A percentile compares a stretch with the other conserved stretches of the same genome.
Conservation (phyloP, 2,888 invertebrate genomes). For the Zeuzera pyrina region DNA sequence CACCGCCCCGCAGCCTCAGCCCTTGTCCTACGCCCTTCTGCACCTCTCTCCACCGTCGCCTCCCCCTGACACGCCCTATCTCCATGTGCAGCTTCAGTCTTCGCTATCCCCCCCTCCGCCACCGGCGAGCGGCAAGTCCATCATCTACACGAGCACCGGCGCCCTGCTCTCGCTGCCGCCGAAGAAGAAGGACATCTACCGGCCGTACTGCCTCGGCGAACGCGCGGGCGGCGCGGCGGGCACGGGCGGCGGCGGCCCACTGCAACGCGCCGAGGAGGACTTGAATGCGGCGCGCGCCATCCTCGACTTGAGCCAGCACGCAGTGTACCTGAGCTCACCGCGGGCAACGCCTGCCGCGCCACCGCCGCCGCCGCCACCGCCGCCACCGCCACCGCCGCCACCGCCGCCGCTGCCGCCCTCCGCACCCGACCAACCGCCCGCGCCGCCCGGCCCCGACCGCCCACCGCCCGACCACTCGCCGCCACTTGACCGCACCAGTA, state of each 20-base stretch:
- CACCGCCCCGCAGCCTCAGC: slow-evolving; percentile 38
- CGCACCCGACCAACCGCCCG: slow-evolving; percentile 19
- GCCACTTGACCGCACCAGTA: slow-evolving; percentile 62
- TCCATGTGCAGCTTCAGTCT: slow-evolving; percentile 63
- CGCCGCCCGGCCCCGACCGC: slow-evolving; percentile 14
- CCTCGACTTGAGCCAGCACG: slow-evolving; percentile 89
- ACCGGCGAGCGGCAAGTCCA: slow-evolving; percentile 81
- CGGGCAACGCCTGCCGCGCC: slow-evolving; percentile 44
- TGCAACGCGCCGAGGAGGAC: slow-evolving; percentile 82
- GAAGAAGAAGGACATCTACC: slow-evolving; percentile 92
- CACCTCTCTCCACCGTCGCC: slow-evolving; percentile 54
- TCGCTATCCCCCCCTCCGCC: slow-evolving; percentile 67
- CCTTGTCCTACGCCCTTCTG: slow-evolving; percentile 64
- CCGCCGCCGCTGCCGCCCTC: slow-evolving; percentile 18
- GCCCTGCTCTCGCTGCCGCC: slow-evolving; percentile 88
- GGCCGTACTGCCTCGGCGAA: slow-evolving; percentile 87
- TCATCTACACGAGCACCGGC: slow-evolving; percentile 90
- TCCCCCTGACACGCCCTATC: slow-evolving; percentile 50
- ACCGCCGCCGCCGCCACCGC: slow-evolving; percentile 32
- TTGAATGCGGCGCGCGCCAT: slow-evolving; percentile 91
- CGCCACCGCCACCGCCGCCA: slow-evolving; percentile 26
- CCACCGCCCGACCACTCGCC: slow-evolving; percentile 21
- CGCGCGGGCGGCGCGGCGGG: too few species aligned
- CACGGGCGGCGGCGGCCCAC: slow-evolving; percentile 41
- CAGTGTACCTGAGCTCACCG: slow-evolving; percentile 79